A percentile compares a stretch with the other conserved stretches of the same genome.
These are phyloP conservation scores for Gryllus longicercus DNA, from an alignment of 2,888 invertebrate genomes.

Conservation along the genomic window DNA sequence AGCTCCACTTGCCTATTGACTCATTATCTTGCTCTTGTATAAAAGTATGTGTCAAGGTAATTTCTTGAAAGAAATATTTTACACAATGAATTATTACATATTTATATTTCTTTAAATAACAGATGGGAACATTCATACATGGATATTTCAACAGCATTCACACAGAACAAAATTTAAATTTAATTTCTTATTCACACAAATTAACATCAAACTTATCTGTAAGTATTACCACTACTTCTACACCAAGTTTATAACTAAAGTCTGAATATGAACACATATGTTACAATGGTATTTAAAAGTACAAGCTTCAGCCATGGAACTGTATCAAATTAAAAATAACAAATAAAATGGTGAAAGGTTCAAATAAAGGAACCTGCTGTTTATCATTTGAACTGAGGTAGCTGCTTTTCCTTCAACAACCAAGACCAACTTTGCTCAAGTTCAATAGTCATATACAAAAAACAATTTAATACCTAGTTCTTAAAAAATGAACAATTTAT, in stretches of 20 bases:
- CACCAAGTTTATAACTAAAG: background rate
- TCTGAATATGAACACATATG: slow-evolving; percentile 17
- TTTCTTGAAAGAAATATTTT: too few relatives aligned
- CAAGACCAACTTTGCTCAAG: too few relatives aligned
- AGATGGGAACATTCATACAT: slow-evolving; percentile 31
- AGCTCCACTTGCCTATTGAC: too few relatives aligned
- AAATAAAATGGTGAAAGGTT: background rate
- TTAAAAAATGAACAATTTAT: too few relatives aligned
- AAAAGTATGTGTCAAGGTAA: too few relatives aligned
- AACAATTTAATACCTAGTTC: too few relatives aligned
- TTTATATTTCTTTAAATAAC: slow-evolving; percentile 36
- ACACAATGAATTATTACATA: slow-evolving; percentile 17
- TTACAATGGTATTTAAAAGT: slow-evolving; percentile 6
- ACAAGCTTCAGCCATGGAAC: background rate
- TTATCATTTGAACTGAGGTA: background rate
- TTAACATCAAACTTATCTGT: slow-evolving; percentile 20
- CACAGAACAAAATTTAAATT: slow-evolving; percentile 27
- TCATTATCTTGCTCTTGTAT: too few relatives aligned
- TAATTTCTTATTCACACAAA: slow-evolving; percentile 3
- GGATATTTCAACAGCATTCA: slow-evolving; percentile 32
- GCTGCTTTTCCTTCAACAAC: background rate
- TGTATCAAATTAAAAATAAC: background rate
- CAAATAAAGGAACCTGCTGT: background rate
- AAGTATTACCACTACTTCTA: slow-evolving; percentile 25
- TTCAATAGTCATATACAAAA: too few relatives aligned